Evolutionary conservation across 2,797 vertebrate genomes (phyloP).

Genomic region (Acanthopagrus latus): DNA sequence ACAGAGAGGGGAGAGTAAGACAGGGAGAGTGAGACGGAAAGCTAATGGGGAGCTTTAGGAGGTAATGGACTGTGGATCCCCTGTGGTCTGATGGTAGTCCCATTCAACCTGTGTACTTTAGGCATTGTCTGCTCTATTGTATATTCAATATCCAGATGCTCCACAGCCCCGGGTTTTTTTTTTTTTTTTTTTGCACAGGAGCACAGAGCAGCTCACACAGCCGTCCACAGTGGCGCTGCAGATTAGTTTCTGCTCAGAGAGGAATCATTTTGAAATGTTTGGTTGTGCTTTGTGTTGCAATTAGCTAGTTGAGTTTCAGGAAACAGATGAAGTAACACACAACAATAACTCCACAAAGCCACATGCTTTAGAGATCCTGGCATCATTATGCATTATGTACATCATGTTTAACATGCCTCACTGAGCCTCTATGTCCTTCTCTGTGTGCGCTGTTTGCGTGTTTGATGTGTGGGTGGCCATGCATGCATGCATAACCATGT

Average conservation of each 20-base stretch:
- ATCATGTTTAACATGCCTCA: conserved; percentile 2
- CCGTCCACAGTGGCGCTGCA: background rate
- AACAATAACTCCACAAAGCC: background rate
- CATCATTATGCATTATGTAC: background rate
- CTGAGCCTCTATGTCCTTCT: conserved; percentile 7
- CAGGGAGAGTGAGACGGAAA: conserved; percentile 51
- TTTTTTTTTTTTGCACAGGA: conserved; percentile 17
- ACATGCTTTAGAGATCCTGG: background rate
- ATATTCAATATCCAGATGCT: conserved; percentile 72
- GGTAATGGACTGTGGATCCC: conserved; percentile 81
- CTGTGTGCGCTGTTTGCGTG: conserved; percentile 14
- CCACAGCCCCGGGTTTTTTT: conserved; percentile 37
- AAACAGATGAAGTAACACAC: background rate
- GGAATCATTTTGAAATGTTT: conserved; percentile 2
- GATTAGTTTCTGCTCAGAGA: conserved; percentile 17
- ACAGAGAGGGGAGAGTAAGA: conserved; percentile 6
- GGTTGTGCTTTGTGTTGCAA: background rate
- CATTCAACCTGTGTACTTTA: conserved; percentile 73
- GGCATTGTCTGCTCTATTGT: conserved; percentile 65
- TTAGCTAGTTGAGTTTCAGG: conserved; percentile 4
- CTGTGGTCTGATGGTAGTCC: conserved; percentile 67
- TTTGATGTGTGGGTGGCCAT: conserved; percentile 51
- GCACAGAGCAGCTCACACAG: conserved; percentile 40
- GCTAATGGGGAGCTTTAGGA: conserved; percentile 74
- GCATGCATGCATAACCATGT: conserved; percentile 41